Conservation (phyloP, 2,797 vertebrate genomes). For the Dryobates pubescens region DNA sequence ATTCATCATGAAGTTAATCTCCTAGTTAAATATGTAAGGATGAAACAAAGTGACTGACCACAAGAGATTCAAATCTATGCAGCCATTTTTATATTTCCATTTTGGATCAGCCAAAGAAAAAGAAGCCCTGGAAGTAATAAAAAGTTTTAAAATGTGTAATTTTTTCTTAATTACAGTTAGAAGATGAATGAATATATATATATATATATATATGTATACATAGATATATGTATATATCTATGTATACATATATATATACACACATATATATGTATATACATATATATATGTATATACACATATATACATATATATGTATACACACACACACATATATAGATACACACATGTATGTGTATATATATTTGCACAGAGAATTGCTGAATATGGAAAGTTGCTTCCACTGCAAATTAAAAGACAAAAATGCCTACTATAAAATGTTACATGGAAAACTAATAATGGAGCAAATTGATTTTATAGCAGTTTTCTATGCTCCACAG, state of each 20-base stretch:
- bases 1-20: background rate
- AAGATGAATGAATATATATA: background rate
- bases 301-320: no score
- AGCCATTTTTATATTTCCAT: background rate
- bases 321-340: no score
- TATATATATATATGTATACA: no score
- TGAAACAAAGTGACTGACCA: background rate
- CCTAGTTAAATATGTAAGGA: background rate
- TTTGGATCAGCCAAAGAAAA: background rate
- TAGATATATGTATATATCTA: no score
- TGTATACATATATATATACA: no score
- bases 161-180: background rate
- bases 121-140: background rate
- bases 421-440: slow-evolving; percentile 25
- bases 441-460: slow-evolving; percentile 39
- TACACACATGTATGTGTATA: no score
- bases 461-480: slow-evolving; percentile 14
- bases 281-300: no score
- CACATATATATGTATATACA: no score
- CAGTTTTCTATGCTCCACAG: background rate
- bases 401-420: slow-evolving; percentile 47
- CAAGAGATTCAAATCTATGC: background rate
- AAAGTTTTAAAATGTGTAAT: background rate
- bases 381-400: background rate
- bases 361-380: background rate